phyloP scores from a whole-genome alignment of 2,797 vertebrate genomes.

The Enteromius thamalakanensis region DNA sequence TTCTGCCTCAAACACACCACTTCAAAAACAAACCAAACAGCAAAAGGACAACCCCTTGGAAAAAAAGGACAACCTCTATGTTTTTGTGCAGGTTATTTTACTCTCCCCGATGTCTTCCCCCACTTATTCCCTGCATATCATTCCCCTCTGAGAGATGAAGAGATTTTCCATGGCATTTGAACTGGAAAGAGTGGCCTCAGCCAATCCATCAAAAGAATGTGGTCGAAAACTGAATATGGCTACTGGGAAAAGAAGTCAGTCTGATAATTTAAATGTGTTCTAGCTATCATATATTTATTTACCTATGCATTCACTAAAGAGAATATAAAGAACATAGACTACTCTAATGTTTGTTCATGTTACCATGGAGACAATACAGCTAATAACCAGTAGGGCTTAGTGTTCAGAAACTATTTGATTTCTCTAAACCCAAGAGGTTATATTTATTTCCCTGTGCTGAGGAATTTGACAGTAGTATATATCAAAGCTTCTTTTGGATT shows the following conservation, averaged over 20 bases:
- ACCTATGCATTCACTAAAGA: constrained; percentile 45
- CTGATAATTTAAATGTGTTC: constrained; percentile 58
- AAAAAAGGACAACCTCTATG: constrained; percentile 8
- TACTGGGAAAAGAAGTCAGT: constrained; percentile 54
- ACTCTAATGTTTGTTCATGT: constrained; percentile 18
- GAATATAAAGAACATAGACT: constrained; percentile 26
- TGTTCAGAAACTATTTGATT: constrained; percentile 9
- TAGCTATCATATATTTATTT: constrained; percentile 56
- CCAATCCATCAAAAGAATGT: constrained; percentile 61
- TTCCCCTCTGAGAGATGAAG: constrained; percentile 45
- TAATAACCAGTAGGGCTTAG: constrained; percentile 4
- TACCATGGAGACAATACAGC: constrained; percentile 19
- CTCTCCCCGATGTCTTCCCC: constrained; percentile 26
- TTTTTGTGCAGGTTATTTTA: constrained; percentile 32
- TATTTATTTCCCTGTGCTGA: neutral
- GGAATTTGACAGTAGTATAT: neutral
- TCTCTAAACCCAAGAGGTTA: neutral
- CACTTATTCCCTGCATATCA: constrained; percentile 42
- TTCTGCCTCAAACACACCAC: constrained; percentile 22
- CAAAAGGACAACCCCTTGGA: neutral
- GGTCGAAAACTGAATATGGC: constrained; percentile 59
- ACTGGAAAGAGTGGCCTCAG: constrained; percentile 62
- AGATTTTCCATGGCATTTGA: constrained; percentile 63
- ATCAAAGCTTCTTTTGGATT: neutral
- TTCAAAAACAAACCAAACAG: constrained; percentile 9